Evolutionary conservation across 2,797 vertebrate species (phyloP), one percentile per base, ranked within the genome.

Genomic region (Sebastes miniatus): DNA sequence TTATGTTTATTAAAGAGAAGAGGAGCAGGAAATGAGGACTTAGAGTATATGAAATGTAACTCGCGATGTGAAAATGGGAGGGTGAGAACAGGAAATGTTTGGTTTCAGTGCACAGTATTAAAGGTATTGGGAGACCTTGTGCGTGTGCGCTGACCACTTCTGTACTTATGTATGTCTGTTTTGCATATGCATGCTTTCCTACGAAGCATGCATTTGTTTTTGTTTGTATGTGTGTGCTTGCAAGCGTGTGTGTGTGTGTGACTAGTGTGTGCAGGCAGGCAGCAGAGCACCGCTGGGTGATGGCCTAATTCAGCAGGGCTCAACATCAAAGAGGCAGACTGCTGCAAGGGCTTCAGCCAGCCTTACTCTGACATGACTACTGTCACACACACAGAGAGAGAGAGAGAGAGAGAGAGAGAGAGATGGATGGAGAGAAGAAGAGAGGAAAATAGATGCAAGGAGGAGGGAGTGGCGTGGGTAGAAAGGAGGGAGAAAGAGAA

Each of bases 281-380:
- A 83, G 85, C 87, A 90, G 83, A 88, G 88, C 87, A 90, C 89
- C 84, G 84, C 88, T 91, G 92, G 87, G 91, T 89, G 88, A 91
- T 93, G 93, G 89, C 93, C 92, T 93, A 93, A 92, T 93, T 93
- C 92, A 90, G 91, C 88, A 86, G 88, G 87, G 93, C 91, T 93
- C 88, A 91, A 90, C 93, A 92, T 95, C 93, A 95, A 93, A 95
- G 93, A 86, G 87, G 83, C 88, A 87, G 88, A 93, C 85, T 93
- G 89, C 92, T 92, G 90, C 82, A 87, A 92, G 90, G 87, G 89
- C 91, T 92, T 87, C 91, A 92, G 87, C 89, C 87, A 81, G 87
- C 85, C 79, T 89, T 82, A 84, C 90, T 92, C 89, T 92, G 92
- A 92, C 91, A 93, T 79, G 83, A 92, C 87, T 87, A 90, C 91